phyloP scores from a whole-genome alignment of 2,797 vertebrate genomes.

The Tangara arthus region DNA sequence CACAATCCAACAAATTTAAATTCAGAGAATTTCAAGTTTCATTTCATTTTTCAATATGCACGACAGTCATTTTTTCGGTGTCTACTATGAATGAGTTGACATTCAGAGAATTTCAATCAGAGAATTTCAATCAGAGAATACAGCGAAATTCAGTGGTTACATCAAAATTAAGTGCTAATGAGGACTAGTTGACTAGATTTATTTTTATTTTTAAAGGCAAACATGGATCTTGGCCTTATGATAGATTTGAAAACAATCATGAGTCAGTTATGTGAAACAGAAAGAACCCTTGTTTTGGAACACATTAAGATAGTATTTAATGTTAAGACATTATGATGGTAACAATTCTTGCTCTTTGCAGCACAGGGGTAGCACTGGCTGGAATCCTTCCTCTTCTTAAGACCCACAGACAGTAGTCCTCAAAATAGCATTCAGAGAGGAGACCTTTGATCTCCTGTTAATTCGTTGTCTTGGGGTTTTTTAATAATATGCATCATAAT shows the following conservation, averaged over 20 bases:
- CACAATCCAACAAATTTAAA: not conserved
- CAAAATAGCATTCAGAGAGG: not conserved
- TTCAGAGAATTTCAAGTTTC: not conserved
- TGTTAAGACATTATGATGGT: not conserved
- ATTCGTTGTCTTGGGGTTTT: not conserved
- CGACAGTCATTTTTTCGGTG: not conserved
- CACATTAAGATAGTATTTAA: not conserved
- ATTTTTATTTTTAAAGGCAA: not conserved
- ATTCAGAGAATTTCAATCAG: not conserved
- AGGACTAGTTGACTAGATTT: not conserved
- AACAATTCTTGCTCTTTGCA: not conserved
- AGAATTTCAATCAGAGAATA: not conserved
- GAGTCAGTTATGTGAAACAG: not conserved
- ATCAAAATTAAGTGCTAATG: not conserved
- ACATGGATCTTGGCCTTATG: not conserved
- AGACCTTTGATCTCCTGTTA: not conserved
- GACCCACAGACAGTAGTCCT: fast-evolving
- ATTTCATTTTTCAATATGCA: not conserved
- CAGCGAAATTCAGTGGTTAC: not conserved
- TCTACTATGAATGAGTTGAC: not conserved
- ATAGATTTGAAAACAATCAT: not conserved
- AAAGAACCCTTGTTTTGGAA: not conserved
- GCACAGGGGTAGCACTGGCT: not conserved
- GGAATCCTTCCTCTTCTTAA: not conserved
- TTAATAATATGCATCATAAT: not conserved